These are phyloP conservation scores for Rhyacichthys aspro DNA, from an alignment of 2,797 vertebrate species.

Conservation along the genomic window DNA sequence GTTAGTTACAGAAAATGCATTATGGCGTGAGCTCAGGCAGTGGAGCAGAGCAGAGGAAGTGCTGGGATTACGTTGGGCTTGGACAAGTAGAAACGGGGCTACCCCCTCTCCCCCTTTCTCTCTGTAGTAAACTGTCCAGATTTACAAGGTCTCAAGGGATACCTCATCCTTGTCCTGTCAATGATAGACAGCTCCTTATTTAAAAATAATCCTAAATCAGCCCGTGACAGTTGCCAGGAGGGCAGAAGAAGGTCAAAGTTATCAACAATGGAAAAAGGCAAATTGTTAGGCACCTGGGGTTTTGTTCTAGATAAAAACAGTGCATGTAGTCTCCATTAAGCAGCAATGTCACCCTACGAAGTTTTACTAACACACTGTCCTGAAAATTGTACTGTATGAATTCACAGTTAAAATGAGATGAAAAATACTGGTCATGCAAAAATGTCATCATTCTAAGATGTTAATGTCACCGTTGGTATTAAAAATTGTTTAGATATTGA, in stretches of 20 bases:
- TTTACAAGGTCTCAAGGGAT: constrained; percentile 92
- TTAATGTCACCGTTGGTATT: too few species aligned
- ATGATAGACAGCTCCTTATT: constrained; percentile 84
- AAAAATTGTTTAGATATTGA: too few species aligned
- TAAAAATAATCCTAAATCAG: constrained; percentile 94
- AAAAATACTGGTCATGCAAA: too few species aligned
- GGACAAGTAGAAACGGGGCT: constrained; percentile 81
- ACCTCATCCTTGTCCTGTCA: constrained; percentile 81
- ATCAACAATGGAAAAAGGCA: constrained; percentile 6
- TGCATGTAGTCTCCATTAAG: too few species aligned
- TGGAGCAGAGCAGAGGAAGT: constrained; percentile 94
- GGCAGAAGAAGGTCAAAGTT: constrained; percentile 75
- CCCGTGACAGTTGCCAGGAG: constrained; percentile 78
- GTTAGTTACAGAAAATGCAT: constrained; percentile 99
- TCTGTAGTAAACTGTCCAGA: constrained; percentile 93
- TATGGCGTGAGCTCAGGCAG: constrained; percentile 88
- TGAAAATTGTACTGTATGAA: too few species aligned
- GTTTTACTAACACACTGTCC: too few species aligned
- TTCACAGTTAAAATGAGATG: too few species aligned
- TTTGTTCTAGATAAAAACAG: not conserved
- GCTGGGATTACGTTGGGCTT: constrained; percentile 91
- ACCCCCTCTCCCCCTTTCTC: constrained; percentile 77
- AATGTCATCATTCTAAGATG: too few species aligned
- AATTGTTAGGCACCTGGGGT: constrained; percentile 2
- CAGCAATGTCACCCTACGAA: too few species aligned